phyloP scores from a whole-genome alignment of 2,113 vertebrate genomes.

The Halichoeres trimaculatus region DNA sequence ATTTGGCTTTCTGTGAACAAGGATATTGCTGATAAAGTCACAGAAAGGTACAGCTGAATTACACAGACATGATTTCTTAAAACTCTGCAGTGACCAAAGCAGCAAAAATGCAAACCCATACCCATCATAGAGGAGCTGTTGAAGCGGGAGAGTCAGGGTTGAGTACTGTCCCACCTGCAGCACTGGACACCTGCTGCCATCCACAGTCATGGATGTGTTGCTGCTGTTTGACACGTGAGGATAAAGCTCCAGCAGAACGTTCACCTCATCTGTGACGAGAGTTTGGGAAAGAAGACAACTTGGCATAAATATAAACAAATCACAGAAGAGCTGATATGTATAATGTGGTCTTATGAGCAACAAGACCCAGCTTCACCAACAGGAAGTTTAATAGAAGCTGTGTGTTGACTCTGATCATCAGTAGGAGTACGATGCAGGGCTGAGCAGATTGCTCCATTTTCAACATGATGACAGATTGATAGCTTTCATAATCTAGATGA shows the following conservation, averaged over 20 bases:
- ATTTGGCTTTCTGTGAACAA: background rate
- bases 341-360: background rate
- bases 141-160: conserved; percentile 84
- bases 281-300: background rate
- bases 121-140: conserved; percentile 84
- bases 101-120: conserved; percentile 48
- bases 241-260: conserved; percentile 84
- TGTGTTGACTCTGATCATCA: background rate
- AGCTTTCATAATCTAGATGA: too few species aligned
- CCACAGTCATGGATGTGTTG: conserved; percentile 81
- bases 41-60: too few species aligned
- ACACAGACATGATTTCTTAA: too few species aligned
- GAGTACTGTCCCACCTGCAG: conserved; percentile 88
- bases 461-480: background rate
- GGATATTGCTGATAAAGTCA: too few species aligned
- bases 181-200: conserved; percentile 78
- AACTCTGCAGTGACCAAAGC: too few species aligned
- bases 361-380: background rate
- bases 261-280: conserved; percentile 82
- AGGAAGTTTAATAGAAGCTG: background rate
- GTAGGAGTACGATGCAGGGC: background rate
- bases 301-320: background rate
- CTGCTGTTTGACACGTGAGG: conserved; percentile 68
- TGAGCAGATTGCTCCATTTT: background rate
- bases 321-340: background rate